These are phyloP conservation scores for Manis javanica DNA, from an alignment of 2,797 vertebrate species.

Conservation along the genomic window DNA sequence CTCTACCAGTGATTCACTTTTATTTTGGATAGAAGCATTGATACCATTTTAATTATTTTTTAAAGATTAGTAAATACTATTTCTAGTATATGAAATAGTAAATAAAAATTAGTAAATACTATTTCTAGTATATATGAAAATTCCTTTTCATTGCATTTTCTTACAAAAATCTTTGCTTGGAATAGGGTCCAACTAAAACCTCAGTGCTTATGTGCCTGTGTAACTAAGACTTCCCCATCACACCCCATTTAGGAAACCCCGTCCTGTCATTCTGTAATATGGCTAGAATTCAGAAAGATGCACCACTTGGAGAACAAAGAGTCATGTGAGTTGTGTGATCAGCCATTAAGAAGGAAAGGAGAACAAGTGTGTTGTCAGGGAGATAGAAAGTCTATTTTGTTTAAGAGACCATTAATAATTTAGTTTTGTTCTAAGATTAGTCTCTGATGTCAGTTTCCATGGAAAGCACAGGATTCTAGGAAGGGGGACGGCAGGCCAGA, in stretches of 20 bases:
- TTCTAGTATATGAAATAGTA: not conserved
- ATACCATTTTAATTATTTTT: not conserved
- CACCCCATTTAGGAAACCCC: not conserved
- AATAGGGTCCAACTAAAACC: not conserved
- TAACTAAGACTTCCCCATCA: not conserved
- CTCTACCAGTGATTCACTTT: not conserved
- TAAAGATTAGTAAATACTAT: not conserved
- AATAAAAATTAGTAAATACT: not conserved
- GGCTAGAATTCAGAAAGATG: not conserved
- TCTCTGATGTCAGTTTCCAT: not conserved
- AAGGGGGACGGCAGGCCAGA: not conserved
- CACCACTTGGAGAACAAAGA: slow-evolving; percentile 20
- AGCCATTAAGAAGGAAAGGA: not conserved
- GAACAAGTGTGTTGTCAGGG: not conserved
- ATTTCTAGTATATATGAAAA: not conserved
- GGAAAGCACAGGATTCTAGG: not conserved
- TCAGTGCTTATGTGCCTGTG: not conserved
- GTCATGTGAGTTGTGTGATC: not conserved
- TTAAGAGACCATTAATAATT: slow-evolving; percentile 1
- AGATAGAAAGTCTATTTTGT: not conserved
- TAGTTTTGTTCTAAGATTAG: not conserved
- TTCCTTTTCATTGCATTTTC: not conserved
- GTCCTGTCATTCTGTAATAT: not conserved
- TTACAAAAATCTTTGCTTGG: not conserved
- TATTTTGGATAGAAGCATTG: not conserved